Evolutionary conservation across 2,797 vertebrate species (phyloP).

Genomic region (Gambusia yucatana): DNA sequence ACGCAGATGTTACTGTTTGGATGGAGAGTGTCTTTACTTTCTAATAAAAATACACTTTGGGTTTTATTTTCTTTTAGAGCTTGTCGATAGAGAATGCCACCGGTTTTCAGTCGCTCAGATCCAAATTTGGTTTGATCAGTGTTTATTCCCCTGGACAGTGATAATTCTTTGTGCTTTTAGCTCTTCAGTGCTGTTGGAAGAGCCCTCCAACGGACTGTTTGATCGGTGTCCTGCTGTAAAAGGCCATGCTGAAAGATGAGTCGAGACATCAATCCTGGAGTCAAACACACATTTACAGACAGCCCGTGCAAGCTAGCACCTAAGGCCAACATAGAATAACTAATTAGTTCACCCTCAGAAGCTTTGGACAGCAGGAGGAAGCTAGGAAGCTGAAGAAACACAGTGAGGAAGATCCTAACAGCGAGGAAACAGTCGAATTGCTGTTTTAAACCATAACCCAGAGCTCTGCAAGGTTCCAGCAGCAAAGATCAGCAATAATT

Average conservation of each 20-base stretch:
- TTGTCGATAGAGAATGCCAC: neutral
- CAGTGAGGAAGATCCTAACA: neutral
- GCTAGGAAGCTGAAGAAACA: neutral
- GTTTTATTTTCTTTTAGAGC: neutral
- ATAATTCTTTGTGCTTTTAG: constrained; percentile 20
- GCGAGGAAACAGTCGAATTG: neutral
- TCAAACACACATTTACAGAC: neutral
- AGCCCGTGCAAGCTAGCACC: neutral
- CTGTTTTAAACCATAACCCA: neutral
- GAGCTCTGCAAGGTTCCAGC: neutral
- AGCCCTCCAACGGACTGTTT: neutral
- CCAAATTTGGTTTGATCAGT: neutral
- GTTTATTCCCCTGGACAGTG: constrained; percentile 1
- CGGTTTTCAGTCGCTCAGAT: neutral
- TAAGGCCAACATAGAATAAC: constrained; percentile 1
- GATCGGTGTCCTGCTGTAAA: constrained; percentile 13
- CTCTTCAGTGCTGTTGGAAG: constrained; percentile 1
- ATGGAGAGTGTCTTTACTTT: constrained; percentile 5
- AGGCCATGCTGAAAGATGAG: constrained; percentile 10
- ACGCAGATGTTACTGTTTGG: constrained; percentile 47
- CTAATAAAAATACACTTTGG: neutral
- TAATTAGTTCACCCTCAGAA: constrained; percentile 8
- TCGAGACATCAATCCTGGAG: constrained; percentile 5
- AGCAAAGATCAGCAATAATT: neutral
- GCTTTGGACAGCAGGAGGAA: neutral